These are phyloP conservation scores for Anthopleura xanthogrammica DNA, from an alignment of 92 coral and sea anemone genomes.

Conservation along the genomic window DNA sequence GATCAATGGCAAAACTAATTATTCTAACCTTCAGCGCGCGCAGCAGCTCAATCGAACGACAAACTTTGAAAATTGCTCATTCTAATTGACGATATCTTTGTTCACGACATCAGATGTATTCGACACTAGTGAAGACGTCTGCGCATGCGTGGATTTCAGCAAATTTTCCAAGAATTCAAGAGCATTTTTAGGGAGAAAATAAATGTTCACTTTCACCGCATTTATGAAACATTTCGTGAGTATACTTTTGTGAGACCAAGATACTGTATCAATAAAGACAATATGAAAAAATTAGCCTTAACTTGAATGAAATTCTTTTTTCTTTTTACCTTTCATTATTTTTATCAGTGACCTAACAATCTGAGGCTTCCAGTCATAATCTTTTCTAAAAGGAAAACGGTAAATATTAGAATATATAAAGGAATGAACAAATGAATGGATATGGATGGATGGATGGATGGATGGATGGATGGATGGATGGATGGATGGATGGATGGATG, in stretches of 20 bases:
- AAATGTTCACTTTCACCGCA: too few relatives aligned
- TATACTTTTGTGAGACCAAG: too few relatives aligned
- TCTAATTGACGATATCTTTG: not conserved
- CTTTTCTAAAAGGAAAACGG: slow-evolving; percentile 2
- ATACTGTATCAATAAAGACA: too few relatives aligned
- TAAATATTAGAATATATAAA: not conserved
- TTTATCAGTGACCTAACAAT: slow-evolving; percentile 65
- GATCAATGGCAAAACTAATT: not conserved
- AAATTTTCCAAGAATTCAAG: too few relatives aligned
- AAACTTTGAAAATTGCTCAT: not conserved
- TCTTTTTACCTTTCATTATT: slow-evolving; percentile 68
- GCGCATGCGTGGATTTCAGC: too few relatives aligned
- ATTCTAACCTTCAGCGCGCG: not conserved
- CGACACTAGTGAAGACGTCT: not conserved
- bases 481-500: too few relatives aligned
- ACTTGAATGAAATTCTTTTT: too few relatives aligned
- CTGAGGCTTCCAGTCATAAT: slow-evolving; percentile 66
- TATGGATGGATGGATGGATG: too few relatives aligned
- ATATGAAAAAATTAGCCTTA: too few relatives aligned
- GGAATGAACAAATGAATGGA: not conserved
- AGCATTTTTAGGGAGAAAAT: too few relatives aligned
- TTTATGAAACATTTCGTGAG: too few relatives aligned
- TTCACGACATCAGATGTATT: not conserved
- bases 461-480: too few relatives aligned
- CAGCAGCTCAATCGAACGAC: not conserved